Evolutionary conservation across 2,113 vertebrate genomes (phyloP).

Genomic region (Orycteropus afer): DNA sequence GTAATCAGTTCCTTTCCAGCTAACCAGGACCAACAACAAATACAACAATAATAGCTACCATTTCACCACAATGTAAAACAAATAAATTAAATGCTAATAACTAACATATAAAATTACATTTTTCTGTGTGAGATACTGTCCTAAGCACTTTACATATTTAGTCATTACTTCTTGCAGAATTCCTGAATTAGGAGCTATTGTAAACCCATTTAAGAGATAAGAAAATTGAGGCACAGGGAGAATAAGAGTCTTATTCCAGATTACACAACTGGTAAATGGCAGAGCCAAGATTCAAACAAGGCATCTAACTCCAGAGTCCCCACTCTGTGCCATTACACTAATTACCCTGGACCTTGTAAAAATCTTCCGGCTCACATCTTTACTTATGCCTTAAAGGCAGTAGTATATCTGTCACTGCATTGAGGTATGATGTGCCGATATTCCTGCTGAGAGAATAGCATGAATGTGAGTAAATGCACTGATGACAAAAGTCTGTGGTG

Average conservation of each 20-base stretch:
- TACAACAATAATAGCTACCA: background rate
- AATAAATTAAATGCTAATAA: background rate
- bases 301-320: background rate
- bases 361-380: background rate
- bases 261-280: too few relatives aligned
- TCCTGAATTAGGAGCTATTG: background rate
- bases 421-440: background rate
- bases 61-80: background rate
- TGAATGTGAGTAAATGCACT: background rate
- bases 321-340: background rate
- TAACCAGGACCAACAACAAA: background rate
- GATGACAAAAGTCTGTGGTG: background rate
- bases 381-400: too few relatives aligned
- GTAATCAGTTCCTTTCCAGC: background rate
- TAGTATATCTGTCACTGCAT: background rate
- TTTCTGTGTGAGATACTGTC: background rate
- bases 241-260: background rate
- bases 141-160: too few relatives aligned
- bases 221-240: background rate
- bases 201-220: background rate
- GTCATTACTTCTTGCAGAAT: background rate
- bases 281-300: conserved; percentile 15
- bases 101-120: background rate
- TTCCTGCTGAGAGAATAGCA: background rate
- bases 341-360: background rate